Evolutionary conservation across 1,140 invertebrate genomes (phyloP), one percentile per base, ranked within the genome.

Genomic region (Holotrichia oblita): DNA sequence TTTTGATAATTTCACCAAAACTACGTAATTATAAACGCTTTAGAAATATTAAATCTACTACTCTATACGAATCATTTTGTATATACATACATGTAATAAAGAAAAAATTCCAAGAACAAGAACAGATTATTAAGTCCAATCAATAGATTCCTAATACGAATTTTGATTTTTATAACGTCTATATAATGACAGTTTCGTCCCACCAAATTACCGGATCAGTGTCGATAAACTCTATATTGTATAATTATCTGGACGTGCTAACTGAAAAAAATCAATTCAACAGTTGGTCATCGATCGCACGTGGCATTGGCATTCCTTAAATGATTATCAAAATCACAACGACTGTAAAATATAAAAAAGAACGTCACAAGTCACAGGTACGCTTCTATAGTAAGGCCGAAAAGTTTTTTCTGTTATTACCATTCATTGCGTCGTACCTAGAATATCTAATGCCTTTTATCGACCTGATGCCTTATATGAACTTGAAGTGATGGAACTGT

Each of bases 251-350:
- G 20, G 27, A 69, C 61, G 61, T 69, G 61, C 14, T 20, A 10
- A 12, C 12, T 69, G 7, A 22, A 69, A 69, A 69, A 69, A 69
- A 55, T 24, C 22, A 7, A 69, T 69, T 34, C 9, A 22, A 69
- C 61, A 69, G 61, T 69, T 69, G 61, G 61, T 69, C 61, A 69
- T 69, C 61, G 61, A 69, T 69, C 61, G 61, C 61, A 69, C 61
- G 61, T 69, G 61, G 61, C 61, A 69, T 69, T 69, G 24, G 61
- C 4, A 69, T 69, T 69, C 61, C 61, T 69, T 22, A 69, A 34
- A 22, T 20, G 61, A 69, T 69, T 69, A 69, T 69, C 61, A 34
- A 34, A 69, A 69, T 69, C 61, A 69, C 61, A 22, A 69, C 22
- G 61, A 17, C 20, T 17, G 17, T 14, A 22, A 69, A 69, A 69